A percentile compares a stretch with the other conserved stretches of the same genome.
phyloP scores from a whole-genome alignment of 1,140 invertebrate species.

The Pinna nobilis region DNA sequence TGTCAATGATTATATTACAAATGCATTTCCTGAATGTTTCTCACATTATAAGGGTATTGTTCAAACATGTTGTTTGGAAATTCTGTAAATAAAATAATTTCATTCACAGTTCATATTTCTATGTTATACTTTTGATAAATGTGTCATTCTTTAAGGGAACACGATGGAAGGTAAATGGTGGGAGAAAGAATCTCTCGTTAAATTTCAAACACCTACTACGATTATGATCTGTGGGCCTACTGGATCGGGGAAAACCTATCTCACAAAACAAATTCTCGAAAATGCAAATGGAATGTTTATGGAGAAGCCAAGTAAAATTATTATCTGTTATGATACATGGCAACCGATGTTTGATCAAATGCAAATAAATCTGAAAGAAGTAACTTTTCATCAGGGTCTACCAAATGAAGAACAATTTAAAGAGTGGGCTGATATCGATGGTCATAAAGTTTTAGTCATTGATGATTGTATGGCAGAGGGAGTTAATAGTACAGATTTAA shows the following conservation, averaged over 20 bases:
- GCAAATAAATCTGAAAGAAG: conserved; percentile 15
- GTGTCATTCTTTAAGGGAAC: background rate
- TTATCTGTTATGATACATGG: conserved; percentile 17
- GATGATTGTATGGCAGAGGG: conserved; percentile 29
- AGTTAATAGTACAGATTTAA: conserved; percentile 7
- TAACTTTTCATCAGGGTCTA: conserved; percentile 27
- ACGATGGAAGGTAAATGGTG: background rate
- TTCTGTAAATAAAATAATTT: background rate
- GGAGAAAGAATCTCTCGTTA: background rate
- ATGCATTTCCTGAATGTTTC: conserved; percentile 26
- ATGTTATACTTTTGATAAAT: no score
- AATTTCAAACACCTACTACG: conserved; percentile 2
- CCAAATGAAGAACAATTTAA: conserved; percentile 14
- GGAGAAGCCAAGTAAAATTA: background rate
- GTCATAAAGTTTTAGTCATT: conserved; percentile 19
- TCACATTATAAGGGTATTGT: background rate
- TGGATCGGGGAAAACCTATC: background rate
- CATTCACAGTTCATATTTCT: no score
- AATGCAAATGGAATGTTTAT: no score
- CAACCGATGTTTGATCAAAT: conserved; percentile 28
- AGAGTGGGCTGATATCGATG: background rate
- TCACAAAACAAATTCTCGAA: conserved; percentile 4
- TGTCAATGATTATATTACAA: conserved; percentile 20
- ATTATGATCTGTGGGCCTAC: conserved; percentile 5
- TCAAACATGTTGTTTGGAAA: background rate